Evolutionary conservation across 2,797 vertebrate species (phyloP), one percentile per base, ranked within the genome.

Genomic region (Orientallactaga sibirica): DNA sequence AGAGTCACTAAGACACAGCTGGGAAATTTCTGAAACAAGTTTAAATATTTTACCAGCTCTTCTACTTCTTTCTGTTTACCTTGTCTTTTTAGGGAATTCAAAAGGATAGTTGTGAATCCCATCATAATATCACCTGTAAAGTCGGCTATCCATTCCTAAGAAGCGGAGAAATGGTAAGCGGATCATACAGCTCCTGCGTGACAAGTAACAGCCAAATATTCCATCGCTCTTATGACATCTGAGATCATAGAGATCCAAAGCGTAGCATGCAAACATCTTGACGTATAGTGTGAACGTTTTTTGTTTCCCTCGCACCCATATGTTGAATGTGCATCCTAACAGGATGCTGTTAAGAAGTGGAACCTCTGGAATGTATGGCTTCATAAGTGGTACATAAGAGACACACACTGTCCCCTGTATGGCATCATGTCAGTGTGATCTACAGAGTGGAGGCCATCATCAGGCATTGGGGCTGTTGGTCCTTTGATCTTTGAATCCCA

Each of bases 111-210:
- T 99, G 98, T 98, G 98, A 98, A 92, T 98, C 98, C 29, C 98
- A 98, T 86, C 98, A 97, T 11, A 99, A 98, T 92, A 97, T 99
- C 96, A 98, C 99, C 58, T 99, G 99, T 95, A 99, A 98, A 85
- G 99, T 99, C 68, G 99, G 99, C 93, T 99, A 99, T 95, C 99
- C 99, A 7, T 99, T 99, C 97, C 97, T 99, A 91, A 99, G 97
- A 96, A 97, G 91, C 88, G 97, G 97, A 41, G 97, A 97, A 61
- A 97, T 97, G 99, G 99, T 99, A 98, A 97, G 97, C 58, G 77
- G 10, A 14, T 68, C 16, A 27, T 20, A 12, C 9, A 74, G 68
- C 12, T 3, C n/a, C 58, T 20, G 29, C 66, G 20, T 27, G 64
- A 86, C 64, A 73, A 84, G 25, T 29, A 25, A 33, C 15, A 83